Percentiles rank a stretch among this genome's conserved stretches.
Conservation (phyloP, 1,140 invertebrate species). For the Melanaphis sacchari region DNA sequence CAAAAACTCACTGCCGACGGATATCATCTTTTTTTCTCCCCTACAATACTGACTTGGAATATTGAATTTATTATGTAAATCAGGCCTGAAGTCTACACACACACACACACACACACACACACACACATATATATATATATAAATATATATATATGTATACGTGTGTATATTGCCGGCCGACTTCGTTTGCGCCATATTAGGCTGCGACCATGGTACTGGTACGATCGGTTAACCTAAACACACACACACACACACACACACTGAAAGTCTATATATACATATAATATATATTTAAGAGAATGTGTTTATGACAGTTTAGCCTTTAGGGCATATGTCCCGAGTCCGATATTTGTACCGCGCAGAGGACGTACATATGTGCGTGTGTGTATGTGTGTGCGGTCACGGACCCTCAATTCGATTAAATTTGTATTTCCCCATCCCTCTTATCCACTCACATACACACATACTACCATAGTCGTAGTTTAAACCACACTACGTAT, state of each 20-base stretch:
- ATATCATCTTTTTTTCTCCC: background rate
- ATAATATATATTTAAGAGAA: background rate
- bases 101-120: too few relatives aligned
- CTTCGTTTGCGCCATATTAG: background rate
- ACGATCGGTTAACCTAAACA: background rate
- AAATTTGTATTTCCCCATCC: background rate
- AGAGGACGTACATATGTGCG: too few relatives aligned
- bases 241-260: background rate
- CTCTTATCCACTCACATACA: background rate
- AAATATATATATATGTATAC: background rate
- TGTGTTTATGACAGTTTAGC: background rate
- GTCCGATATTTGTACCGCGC: background rate
- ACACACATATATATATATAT: too few relatives aligned
- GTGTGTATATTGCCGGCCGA: background rate
- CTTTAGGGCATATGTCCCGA: background rate
- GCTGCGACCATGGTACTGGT: background rate
- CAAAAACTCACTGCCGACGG: background rate
- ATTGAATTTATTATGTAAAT: slow-evolving; percentile 31
- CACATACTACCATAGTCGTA: background rate
- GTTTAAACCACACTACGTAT: background rate
- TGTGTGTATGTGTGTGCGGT: background rate
- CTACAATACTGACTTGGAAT: background rate
- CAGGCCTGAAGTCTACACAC: background rate
- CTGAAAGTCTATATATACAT: background rate
- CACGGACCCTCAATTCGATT: background rate